These are phyloP conservation scores for Acanthosepion esculentum DNA, from an alignment of 2,888 invertebrate species.

Conservation along the genomic window DNA sequence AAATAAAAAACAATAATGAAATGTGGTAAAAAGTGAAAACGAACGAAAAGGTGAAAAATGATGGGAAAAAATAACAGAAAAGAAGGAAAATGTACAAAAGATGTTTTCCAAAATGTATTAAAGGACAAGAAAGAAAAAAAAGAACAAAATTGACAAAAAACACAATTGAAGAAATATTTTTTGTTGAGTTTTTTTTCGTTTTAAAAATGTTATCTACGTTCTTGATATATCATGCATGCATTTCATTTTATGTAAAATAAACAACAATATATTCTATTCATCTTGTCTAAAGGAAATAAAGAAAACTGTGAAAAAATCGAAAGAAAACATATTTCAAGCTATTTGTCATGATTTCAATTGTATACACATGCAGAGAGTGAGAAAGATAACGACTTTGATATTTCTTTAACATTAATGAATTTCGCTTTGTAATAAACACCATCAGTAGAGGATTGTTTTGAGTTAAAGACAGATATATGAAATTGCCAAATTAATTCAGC, in stretches of 20 bases:
- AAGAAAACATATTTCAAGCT: not conserved
- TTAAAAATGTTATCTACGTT: slow-evolving; percentile 44
- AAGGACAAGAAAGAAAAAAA: not conserved
- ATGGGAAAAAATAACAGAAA: not conserved
- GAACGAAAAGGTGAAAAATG: slow-evolving; percentile 6
- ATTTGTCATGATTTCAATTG: not conserved
- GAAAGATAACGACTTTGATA: not conserved
- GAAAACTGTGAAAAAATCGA: not conserved
- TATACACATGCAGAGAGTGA: not conserved
- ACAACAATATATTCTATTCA: slow-evolving; percentile 22
- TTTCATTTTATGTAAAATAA: slow-evolving; percentile 43
- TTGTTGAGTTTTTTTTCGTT: slow-evolving; percentile 46
- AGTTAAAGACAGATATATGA: too few species aligned
- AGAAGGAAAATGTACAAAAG: not conserved
- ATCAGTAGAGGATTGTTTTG: too few species aligned
- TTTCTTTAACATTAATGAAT: too few species aligned
- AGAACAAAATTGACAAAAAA: not conserved
- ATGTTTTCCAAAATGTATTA: not conserved
- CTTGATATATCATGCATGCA: slow-evolving; percentile 45
- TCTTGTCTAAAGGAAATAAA: slow-evolving; percentile 33
- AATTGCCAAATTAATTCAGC: too few species aligned
- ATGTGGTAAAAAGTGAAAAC: not conserved
- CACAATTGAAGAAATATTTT: slow-evolving; percentile 47
- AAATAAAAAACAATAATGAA: not conserved
- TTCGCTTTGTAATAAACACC: too few species aligned